phyloP scores from a whole-genome alignment of 2,797 vertebrate species.

The Sarcoramphus papa region DNA sequence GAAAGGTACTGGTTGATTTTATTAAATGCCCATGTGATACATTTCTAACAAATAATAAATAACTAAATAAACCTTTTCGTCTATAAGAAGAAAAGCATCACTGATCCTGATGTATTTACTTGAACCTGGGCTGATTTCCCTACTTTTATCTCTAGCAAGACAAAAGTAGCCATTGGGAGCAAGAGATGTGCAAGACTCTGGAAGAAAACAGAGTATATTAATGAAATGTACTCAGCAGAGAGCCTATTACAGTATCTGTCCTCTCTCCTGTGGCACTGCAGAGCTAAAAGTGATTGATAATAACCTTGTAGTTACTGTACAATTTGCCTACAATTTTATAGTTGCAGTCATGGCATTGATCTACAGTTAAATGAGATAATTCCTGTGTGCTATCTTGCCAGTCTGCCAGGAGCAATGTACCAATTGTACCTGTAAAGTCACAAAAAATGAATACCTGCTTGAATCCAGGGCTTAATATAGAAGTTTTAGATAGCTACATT shows the following conservation, averaged over 20 bases:
- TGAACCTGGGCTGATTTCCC: background rate
- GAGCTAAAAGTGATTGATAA: conserved; percentile 62
- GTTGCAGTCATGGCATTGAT: conserved; percentile 49
- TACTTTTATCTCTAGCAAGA: conserved; percentile 31
- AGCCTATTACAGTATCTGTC: conserved; percentile 19
- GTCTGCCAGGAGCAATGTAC: conserved; percentile 18
- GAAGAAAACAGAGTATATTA: conserved; percentile 33
- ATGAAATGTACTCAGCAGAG: conserved; percentile 18
- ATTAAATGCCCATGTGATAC: background rate
- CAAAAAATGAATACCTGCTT: conserved; percentile 33
- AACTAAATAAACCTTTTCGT: background rate
- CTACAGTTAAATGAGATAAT: conserved; percentile 65
- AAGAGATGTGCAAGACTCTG: background rate
- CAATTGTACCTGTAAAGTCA: conserved; percentile 5
- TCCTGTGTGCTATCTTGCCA: conserved; percentile 29
- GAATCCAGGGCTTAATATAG: conserved; percentile 16
- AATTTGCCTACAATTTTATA: conserved; percentile 57
- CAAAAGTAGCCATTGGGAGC: conserved; percentile 4
- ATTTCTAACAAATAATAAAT: background rate
- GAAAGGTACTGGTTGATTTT: background rate
- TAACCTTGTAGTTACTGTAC: conserved; percentile 48
- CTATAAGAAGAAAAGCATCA: background rate
- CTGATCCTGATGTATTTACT: background rate
- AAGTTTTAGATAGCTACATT: conserved; percentile 36
- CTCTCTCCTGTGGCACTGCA: conserved; percentile 15